Percentiles rank a stretch among this genome's conserved stretches.
These are phyloP conservation scores for Callaeas wilsoni DNA, from an alignment of 2,113 vertebrate genomes.

Conservation along the genomic window DNA sequence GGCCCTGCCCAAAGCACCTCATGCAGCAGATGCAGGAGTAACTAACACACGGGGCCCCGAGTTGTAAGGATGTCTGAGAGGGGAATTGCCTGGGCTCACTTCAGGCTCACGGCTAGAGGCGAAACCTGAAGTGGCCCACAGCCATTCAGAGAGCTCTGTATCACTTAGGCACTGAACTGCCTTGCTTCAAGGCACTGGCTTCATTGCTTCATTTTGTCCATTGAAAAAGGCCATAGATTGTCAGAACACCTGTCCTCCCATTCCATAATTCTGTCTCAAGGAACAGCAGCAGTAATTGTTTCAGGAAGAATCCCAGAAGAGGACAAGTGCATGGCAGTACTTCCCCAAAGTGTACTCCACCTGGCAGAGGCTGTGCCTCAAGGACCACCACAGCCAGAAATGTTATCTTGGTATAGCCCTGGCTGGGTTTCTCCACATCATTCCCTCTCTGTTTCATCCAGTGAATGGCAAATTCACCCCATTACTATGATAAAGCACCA, in stretches of 20 bases:
- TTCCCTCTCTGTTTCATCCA: neutral
- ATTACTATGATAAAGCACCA: neutral
- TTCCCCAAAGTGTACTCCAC: neutral
- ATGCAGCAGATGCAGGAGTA: neutral
- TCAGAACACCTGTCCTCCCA: neutral
- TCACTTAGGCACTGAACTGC: neutral
- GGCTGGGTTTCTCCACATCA: neutral
- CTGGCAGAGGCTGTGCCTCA: neutral
- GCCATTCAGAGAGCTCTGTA: neutral
- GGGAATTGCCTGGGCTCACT: neutral
- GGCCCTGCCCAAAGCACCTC: neutral
- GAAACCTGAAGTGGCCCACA: neutral
- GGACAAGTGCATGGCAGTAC: neutral
- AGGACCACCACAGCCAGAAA: neutral
- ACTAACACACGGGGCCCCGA: rapidly evolving
- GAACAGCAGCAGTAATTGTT: neutral
- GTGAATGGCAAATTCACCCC: neutral
- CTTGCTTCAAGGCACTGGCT: neutral
- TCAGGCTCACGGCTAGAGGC: neutral
- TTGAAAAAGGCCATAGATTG: neutral
- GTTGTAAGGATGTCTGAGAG: neutral
- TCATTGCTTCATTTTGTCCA: neutral
- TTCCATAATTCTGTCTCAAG: rapidly evolving
- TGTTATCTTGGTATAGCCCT: neutral
- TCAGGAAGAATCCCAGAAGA: neutral